Evolutionary conservation across 2,888 invertebrate genomes (phyloP).

Genomic region (Sphaerolaimus hirsutus): DNA sequence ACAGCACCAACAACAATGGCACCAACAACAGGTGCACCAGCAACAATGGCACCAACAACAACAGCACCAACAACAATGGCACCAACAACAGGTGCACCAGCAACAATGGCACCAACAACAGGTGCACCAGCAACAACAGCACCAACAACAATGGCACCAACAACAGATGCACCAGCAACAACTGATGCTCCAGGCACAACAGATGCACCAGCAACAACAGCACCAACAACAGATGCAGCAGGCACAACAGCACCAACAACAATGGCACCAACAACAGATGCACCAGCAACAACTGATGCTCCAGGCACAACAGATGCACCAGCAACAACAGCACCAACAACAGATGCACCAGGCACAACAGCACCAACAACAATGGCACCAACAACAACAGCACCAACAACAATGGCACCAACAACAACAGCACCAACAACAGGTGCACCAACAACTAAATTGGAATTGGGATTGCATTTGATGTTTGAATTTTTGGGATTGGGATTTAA

Average conservation of each 20-base stretch:
- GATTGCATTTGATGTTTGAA: too few species aligned
- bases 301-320: neutral
- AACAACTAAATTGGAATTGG: neutral
- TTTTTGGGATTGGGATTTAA: too few species aligned
- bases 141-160: neutral
- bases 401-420: neutral
- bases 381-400: neutral
- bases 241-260: conserved; percentile 1
- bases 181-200: neutral
- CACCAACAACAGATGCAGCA: conserved; percentile 1
- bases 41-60: neutral
- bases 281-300: neutral
- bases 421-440: neutral
- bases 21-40: neutral
- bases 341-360: neutral
- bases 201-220: neutral
- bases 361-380: neutral
- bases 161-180: neutral
- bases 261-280: conserved; percentile 1
- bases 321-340: conserved; percentile 2
- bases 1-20: too few species aligned
- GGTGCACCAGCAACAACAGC: neutral
- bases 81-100: neutral
- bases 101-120: neutral
- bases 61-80: neutral